These are phyloP conservation scores for Oceanodroma leucorhoa DNA, from an alignment of 2,797 vertebrate species.

Conservation along the genomic window DNA sequence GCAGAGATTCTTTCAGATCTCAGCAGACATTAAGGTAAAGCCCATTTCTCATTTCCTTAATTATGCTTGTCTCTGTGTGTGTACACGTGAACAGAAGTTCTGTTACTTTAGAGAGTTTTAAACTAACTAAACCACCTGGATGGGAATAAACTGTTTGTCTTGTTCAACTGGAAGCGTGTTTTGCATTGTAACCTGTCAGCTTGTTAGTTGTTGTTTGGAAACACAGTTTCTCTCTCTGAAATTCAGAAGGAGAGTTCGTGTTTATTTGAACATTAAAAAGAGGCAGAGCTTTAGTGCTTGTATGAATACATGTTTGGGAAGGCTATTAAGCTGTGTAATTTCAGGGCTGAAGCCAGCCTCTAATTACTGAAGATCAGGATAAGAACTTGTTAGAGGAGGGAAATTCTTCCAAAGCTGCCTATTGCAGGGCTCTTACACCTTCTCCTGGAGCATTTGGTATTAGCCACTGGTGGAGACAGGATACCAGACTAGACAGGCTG, in stretches of 20 bases:
- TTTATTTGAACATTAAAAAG: neutral
- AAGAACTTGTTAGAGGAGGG: conserved; percentile 9
- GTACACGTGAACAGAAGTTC: neutral
- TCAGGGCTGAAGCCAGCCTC: conserved; percentile 11
- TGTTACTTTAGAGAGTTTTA: neutral
- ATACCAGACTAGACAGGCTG: neutral
- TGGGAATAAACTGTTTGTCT: neutral
- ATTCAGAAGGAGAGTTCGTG: neutral
- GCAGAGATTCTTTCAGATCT: conserved; percentile 1
- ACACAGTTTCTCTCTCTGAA: neutral
- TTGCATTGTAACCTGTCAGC: neutral
- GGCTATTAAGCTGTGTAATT: neutral
- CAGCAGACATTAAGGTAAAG: conserved; percentile 54
- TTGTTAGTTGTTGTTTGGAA: neutral
- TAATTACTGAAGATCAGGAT: conserved; percentile 2
- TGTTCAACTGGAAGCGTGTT: neutral
- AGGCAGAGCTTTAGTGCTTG: neutral
- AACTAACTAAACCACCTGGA: neutral
- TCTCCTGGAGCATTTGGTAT: neutral
- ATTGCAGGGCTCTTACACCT: neutral
- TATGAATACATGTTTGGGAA: neutral
- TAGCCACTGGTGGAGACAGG: neutral
- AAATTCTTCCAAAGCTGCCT: neutral
- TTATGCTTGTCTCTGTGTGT: neutral
- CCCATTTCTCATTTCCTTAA: neutral